Base-by-base conservation (phyloP, 2,113 vertebrate species). In the Excalfactoria chinensis region DNA sequence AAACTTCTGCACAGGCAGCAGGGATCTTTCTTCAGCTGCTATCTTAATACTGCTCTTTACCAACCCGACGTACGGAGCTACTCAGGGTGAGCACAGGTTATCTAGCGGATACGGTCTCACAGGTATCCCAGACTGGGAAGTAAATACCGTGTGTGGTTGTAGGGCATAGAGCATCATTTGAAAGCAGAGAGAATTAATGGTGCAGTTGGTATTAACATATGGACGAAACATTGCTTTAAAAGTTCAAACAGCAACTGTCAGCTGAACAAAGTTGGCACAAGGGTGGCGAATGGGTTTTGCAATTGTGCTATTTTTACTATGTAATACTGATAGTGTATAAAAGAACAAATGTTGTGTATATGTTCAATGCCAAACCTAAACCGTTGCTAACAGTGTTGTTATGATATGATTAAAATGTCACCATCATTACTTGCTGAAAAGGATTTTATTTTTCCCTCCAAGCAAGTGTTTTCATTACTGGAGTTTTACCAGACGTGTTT, bases 211-310 rank as follows among this genome's bases (percentile, higher is more conserved):
- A 96, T 96, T 93, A 96, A 91, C 87, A 86, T 95, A 91, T 89
- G 83, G 86, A 97, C 96, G 78, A 96, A 96, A 97, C 92, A 78
- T 32, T 53, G 73, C 89, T 97, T 96, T 95, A 82, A 91, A 96
- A 96, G 95, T 92, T 94, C 96, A 90, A 94, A 95, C 83, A 85
- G 89, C 75, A 92, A 92, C 88, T 87, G 87, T 80, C 88, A 93
- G 91, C 86, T 83, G 85, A 97, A 88, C 51, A 78, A 96, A 95
- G 87, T 80, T 97, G 92, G 88, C 94, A 96, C 44, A 78, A 59
- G 78, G 74, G 89, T 91, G 89, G 97, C 89, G 96, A 95, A 96
- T 97, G 91, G 93, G 93, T 94, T 96, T 97, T 96, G 96, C 90
- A 93, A 96, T 75, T 72, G 88, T 91, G 72, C 74, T 93, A 84